These are phyloP conservation scores for Thereuonema tuberculata DNA, from an alignment of 1,140 invertebrate species.

Conservation along the genomic window DNA sequence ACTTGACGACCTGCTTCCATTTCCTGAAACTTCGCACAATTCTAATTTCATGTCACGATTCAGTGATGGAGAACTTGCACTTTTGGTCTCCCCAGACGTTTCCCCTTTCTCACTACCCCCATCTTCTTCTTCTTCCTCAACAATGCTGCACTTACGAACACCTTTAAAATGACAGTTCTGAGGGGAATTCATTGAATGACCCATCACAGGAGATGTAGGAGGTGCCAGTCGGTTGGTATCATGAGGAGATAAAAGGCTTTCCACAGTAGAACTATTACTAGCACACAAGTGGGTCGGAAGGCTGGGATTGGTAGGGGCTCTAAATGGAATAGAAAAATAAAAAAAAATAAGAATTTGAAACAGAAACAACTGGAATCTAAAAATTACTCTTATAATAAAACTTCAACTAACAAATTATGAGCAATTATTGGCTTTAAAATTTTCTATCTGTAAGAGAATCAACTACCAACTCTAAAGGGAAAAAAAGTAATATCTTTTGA, in stretches of 20 bases:
- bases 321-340: background rate
- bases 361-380: too few species aligned
- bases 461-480: too few species aligned
- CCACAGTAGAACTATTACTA: background rate
- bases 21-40: background rate
- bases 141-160: constrained; percentile 71
- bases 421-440: too few species aligned
- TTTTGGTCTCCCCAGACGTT: background rate
- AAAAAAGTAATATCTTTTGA: too few species aligned
- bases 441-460: too few species aligned
- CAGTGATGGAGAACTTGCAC: background rate
- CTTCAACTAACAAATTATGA: too few species aligned
- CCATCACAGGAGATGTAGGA: constrained; percentile 4
- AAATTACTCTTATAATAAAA: too few species aligned
- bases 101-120: constrained; percentile 18
- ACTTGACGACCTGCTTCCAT: constrained; percentile 6
- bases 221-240: constrained; percentile 12
- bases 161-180: constrained; percentile 22
- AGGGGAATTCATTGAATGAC: background rate
- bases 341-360: background rate
- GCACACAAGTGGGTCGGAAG: background rate
- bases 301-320: background rate
- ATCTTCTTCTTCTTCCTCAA: constrained; percentile 69
- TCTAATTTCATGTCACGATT: background rate
- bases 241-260: constrained; percentile 14